A percentile compares a stretch with the other conserved stretches of the same genome.
Evolutionary conservation across 2,888 invertebrate genomes (phyloP).

Genomic region (Caenorhabditis sp.): DNA sequence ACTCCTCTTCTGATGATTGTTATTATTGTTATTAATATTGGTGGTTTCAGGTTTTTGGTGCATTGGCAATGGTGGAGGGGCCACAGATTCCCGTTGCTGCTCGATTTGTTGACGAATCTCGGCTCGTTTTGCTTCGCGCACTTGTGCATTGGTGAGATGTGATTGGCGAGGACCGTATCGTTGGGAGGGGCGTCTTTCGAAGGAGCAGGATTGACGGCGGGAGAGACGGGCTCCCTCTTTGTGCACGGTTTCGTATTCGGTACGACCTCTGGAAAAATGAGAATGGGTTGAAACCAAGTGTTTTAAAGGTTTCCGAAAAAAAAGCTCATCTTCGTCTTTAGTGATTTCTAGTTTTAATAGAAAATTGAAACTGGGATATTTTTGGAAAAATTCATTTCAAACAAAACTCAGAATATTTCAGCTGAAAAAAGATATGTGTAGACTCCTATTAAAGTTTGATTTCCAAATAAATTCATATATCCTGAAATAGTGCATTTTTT

Average conservation of each 20-base stretch:
- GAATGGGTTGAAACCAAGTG: not conserved
- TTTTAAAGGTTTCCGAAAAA: too few relatives aligned
- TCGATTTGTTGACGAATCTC: slow-evolving; percentile 34
- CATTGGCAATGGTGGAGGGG: slow-evolving; percentile 11
- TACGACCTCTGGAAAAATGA: slow-evolving; percentile 81
- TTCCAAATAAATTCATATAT: too few relatives aligned
- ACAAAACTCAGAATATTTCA: too few relatives aligned
- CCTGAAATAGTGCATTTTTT: too few relatives aligned
- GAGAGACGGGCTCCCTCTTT: slow-evolving; percentile 51
- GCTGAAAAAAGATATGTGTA: too few relatives aligned
- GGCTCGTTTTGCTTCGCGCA: slow-evolving; percentile 29
- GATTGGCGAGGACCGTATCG: slow-evolving; percentile 51
- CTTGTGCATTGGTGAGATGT: slow-evolving; percentile 38
- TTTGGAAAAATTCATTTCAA: too few relatives aligned
- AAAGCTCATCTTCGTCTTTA: too few relatives aligned
- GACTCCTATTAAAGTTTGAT: too few relatives aligned
- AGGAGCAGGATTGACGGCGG: slow-evolving; percentile 90
- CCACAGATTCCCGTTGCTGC: slow-evolving; percentile 11
- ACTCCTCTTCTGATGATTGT: slow-evolving; percentile 1
- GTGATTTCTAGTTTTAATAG: too few relatives aligned
- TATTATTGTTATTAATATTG: slow-evolving; percentile 23
- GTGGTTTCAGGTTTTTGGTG: slow-evolving; percentile 3
- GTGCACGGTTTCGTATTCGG: slow-evolving; percentile 84
- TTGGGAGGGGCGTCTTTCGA: slow-evolving; percentile 94
- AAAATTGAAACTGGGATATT: too few relatives aligned